phyloP scores from a whole-genome alignment of 2,797 vertebrate species.

The Etheostoma perlongum region DNA sequence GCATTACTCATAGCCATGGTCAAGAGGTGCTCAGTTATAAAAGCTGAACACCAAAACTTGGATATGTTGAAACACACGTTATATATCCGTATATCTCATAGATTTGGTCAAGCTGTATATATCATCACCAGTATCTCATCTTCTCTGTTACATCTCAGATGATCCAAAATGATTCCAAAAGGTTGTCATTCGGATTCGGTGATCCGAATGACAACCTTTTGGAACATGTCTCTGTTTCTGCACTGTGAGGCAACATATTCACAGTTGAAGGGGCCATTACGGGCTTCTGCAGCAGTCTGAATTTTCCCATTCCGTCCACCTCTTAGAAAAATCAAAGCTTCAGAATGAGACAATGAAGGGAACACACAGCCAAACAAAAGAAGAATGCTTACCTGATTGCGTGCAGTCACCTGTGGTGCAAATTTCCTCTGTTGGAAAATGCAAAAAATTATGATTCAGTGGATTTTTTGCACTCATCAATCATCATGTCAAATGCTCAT shows the following conservation, averaged over 20 bases:
- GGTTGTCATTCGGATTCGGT: no score
- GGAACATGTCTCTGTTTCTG: slow-evolving; percentile 16
- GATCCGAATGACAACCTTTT: no score
- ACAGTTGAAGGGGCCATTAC: slow-evolving; percentile 24
- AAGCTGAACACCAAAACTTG: not conserved
- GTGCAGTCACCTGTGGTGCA: slow-evolving; percentile 95
- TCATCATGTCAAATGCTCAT: slow-evolving; percentile 42
- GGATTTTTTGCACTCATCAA: slow-evolving; percentile 47
- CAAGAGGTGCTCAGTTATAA: not conserved
- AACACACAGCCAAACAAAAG: slow-evolving; percentile 31
- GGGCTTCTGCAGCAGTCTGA: slow-evolving; percentile 25
- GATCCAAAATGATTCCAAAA: no score
- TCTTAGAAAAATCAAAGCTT: slow-evolving; percentile 50
- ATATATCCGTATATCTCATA: not conserved
- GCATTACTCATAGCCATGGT: not conserved
- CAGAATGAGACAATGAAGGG: slow-evolving; percentile 41
- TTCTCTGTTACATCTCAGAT: not conserved
- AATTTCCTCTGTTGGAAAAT: slow-evolving; percentile 86
- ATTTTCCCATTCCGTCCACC: slow-evolving; percentile 25
- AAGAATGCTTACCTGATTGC: slow-evolving; percentile 90
- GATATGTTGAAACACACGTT: slow-evolving; percentile 4
- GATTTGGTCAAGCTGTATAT: slow-evolving; percentile 11
- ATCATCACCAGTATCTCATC: not conserved
- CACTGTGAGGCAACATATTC: slow-evolving; percentile 33
- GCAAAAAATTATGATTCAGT: slow-evolving; percentile 63